Base-by-base conservation (phyloP, 1,140 invertebrate species). In the Sycobia sp. region DNA sequence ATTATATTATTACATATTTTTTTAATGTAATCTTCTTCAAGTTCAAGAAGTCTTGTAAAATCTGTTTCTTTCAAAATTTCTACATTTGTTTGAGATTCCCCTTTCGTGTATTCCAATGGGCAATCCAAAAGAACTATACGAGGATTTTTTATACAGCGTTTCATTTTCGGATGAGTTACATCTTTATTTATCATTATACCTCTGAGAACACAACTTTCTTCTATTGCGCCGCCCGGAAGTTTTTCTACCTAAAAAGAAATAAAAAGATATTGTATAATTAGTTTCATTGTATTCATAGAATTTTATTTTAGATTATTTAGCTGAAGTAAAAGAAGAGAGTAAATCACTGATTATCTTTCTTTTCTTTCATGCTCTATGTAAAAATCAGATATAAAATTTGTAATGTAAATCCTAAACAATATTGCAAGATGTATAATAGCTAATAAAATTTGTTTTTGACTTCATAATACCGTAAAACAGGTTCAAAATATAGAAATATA, bases 101-200 rank as follows among this genome's bases (percentile, higher is more conserved):
- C 97, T 81, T 99, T 99, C 80, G 99, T 99, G 82, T 99, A 99
- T 82, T 99, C 97, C 46, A 99, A 84, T 5, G 91, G 87, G 79
- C 97, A 99, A 83, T 99, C 98, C 7, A 99, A 82, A 13, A 99
- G 81, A 4, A 99, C 80, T 73, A 99, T 97, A 70, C 96, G 85
- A 4, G 98, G 98, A 77, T 99, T 98, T 79, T 97, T 91, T 73
- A 99, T 98, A 43, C 87, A 88, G 27, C 97, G 87, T 69, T 86
- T 86, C 97, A 99, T 99, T 85, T 97, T 97, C 0, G 96, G 89
- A 83, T 99, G 97, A 1, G 95, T 96, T 1, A 99, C 94, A 83
- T 99, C 97, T 83, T 99, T 99, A 81, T 99, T 99, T 18, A 99
- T 77, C 95, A 99, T 98, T 4, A 99, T 91, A 23, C 98, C 98